phyloP scores from a whole-genome alignment of 2,797 vertebrate genomes.

The Sternarchorhynchus goeldii region DNA sequence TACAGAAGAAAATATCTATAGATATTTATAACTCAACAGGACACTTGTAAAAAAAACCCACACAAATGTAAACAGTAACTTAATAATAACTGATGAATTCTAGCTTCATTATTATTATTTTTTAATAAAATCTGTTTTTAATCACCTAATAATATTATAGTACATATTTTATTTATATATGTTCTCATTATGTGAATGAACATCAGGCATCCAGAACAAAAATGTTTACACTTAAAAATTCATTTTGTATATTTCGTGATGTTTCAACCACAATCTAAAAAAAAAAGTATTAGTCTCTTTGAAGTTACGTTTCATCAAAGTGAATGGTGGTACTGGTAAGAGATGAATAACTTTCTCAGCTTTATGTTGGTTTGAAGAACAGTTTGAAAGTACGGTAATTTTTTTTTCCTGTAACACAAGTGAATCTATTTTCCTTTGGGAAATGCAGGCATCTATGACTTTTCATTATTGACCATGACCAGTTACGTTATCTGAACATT shows the following conservation, averaged over 20 bases:
- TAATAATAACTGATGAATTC: conserved; percentile 60
- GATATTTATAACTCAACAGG: conserved; percentile 76
- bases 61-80: conserved; percentile 64
- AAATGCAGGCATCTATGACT: conserved; percentile 25
- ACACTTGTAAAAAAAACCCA: conserved; percentile 66
- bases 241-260: conserved; percentile 28
- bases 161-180: conserved; percentile 74
- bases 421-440: conserved; percentile 1
- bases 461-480: conserved; percentile 6
- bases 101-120: conserved; percentile 64
- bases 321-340: conserved; percentile 28
- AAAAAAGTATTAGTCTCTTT: conserved; percentile 20
- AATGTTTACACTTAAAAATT: conserved; percentile 35
- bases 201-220: conserved; percentile 58
- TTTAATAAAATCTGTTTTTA: conserved; percentile 68
- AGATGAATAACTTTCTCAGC: conserved; percentile 14
- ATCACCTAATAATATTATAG: conserved; percentile 55
- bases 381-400: conserved; percentile 1
- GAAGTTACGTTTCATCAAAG: conserved; percentile 30
- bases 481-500: neutral
- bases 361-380: conserved; percentile 5
- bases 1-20: conserved; percentile 67
- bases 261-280: conserved; percentile 9
- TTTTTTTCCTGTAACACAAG: neutral
- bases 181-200: conserved; percentile 68